These are phyloP conservation scores for Drosophila neotestacea DNA, from an alignment of 2,888 invertebrate species.

Conservation along the genomic window DNA sequence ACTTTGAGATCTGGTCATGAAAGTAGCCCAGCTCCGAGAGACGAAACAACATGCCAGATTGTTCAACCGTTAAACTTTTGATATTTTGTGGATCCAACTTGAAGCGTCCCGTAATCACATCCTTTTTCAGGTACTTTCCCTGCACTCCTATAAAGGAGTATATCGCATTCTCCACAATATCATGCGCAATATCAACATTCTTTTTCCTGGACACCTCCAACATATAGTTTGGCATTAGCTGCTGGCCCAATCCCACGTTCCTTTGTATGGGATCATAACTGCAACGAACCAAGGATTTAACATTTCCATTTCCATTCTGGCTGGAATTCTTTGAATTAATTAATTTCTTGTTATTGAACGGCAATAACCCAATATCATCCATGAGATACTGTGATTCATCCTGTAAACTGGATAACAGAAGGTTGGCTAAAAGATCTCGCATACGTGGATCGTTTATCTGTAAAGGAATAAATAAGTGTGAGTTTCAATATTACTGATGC, in stretches of 20 bases:
- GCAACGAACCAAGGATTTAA: background rate
- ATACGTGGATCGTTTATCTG: conserved; percentile 25
- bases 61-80: conserved; percentile 86
- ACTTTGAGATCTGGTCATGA: conserved; percentile 92
- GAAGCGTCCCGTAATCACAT: conserved; percentile 88
- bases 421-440: conserved; percentile 35
- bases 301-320: conserved; percentile 8
- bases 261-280: conserved; percentile 43
- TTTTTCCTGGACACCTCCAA: conserved; percentile 12
- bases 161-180: conserved; percentile 91
- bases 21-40: conserved; percentile 93
- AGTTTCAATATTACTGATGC: no score
- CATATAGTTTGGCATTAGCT: conserved; percentile 27
- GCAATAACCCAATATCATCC: background rate
- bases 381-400: conserved; percentile 4
- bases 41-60: conserved; percentile 89
- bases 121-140: conserved; percentile 90
- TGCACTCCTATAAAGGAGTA: conserved; percentile 96
- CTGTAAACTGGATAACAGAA: conserved; percentile 35
- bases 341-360: background rate
- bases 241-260: conserved; percentile 1
- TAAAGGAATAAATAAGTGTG: background rate
- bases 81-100: conserved; percentile 87
- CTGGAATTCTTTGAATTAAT: background rate
- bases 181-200: conserved; percentile 60